Conservation (phyloP, 2,113 vertebrate species). For the Prionailurus viverrinus region DNA sequence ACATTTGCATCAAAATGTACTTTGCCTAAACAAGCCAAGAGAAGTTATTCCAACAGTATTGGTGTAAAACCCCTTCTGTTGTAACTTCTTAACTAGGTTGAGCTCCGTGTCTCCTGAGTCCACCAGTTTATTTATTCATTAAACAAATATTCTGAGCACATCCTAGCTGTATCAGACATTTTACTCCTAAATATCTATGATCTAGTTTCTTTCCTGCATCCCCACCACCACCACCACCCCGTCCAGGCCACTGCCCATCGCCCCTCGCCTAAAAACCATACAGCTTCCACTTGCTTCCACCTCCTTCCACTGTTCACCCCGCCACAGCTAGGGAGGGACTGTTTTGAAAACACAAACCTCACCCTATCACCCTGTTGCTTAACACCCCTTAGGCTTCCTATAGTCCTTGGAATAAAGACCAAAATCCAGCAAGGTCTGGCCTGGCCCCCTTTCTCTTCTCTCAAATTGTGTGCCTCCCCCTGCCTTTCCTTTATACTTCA, state of each 20-base stretch:
- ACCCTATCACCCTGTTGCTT: background rate
- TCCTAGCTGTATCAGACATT: background rate
- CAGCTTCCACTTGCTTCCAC: background rate
- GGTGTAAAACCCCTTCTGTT: background rate
- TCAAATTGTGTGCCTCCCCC: background rate
- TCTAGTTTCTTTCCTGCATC: background rate
- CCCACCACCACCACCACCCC: background rate
- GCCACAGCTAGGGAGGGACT: background rate
- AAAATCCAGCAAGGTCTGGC: background rate
- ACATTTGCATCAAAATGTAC: slow-evolving; percentile 39
- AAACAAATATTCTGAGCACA: background rate
- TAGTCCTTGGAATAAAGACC: background rate
- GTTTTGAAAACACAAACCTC: background rate
- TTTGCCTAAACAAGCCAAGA: background rate
- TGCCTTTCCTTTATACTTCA: background rate
- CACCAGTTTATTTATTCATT: background rate
- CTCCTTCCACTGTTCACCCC: background rate
- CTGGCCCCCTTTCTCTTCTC: background rate
- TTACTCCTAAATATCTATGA: background rate
- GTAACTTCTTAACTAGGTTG: slow-evolving; percentile 6
- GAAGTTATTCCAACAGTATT: background rate
- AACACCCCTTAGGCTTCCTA: background rate
- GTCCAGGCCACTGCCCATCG: background rate
- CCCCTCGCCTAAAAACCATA: background rate
- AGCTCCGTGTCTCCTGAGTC: background rate